Evolutionary conservation across 1,140 invertebrate genomes (phyloP).

Genomic region (Palaemon carinicauda): DNA sequence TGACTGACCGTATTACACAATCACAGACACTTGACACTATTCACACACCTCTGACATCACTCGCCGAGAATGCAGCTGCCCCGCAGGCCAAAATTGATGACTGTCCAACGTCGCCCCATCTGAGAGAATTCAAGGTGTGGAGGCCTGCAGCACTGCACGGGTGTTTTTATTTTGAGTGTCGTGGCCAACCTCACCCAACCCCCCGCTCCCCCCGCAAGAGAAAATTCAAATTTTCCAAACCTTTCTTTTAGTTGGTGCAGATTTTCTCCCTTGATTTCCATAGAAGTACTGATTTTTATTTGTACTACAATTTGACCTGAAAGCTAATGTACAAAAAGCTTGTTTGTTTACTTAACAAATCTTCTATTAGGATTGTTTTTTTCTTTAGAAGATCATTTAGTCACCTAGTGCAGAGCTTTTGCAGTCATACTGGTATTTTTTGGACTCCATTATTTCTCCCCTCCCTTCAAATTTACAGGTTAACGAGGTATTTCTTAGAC

Average conservation of each 20-base stretch:
- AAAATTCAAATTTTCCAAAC: neutral
- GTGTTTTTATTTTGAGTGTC: conserved; percentile 24
- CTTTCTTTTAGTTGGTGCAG: neutral
- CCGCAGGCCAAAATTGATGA: conserved; percentile 38
- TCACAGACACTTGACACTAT: conserved; percentile 30
- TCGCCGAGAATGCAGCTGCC: conserved; percentile 41
- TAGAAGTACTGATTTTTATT: too few species aligned
- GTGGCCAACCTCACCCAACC: neutral
- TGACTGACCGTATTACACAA: neutral
- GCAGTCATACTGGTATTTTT: too few species aligned
- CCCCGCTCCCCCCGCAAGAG: neutral
- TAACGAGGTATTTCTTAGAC: too few species aligned
- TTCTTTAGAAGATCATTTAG: too few species aligned
- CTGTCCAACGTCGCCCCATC: conserved; percentile 17
- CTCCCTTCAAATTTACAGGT: too few species aligned
- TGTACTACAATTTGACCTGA: too few species aligned
- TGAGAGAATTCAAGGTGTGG: conserved; percentile 39
- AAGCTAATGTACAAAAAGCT: too few species aligned
- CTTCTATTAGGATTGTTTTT: too few species aligned
- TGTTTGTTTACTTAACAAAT: too few species aligned
- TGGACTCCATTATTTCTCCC: too few species aligned
- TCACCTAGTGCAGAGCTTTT: too few species aligned
- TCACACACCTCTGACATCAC: conserved; percentile 3
- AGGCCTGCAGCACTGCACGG: conserved; percentile 29
- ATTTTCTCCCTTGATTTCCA: too few species aligned